Percentiles rank a stretch among this genome's conserved stretches.
Evolutionary conservation across 2,888 invertebrate species (phyloP).

Genomic region (Rhogogaster chlorosoma): DNA sequence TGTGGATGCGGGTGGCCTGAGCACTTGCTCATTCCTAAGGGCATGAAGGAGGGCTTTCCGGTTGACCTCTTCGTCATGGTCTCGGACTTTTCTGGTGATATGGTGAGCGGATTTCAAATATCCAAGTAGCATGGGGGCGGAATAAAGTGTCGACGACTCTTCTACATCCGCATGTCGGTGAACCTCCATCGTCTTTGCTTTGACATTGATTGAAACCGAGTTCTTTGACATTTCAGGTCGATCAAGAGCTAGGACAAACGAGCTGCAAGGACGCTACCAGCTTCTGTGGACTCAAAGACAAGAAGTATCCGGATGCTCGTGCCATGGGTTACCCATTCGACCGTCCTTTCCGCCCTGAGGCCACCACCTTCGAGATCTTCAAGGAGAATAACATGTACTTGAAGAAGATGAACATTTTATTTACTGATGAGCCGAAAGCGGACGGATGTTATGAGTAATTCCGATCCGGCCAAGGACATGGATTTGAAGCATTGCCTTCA

Average conservation of each 20-base stretch:
- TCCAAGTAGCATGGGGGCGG: not conserved
- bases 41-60: slow-evolving; percentile 67
- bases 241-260: slow-evolving; percentile 52
- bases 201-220: not conserved
- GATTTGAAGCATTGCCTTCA: no score
- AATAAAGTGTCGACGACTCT: not conserved
- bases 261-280: slow-evolving; percentile 83
- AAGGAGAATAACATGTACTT: not conserved
- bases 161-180: not conserved
- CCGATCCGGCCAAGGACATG: no score
- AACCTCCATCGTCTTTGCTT: no score
- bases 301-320: slow-evolving; percentile 84
- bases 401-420: not conserved
- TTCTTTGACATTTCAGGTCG: slow-evolving; percentile 59
- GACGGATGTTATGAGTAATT: no score
- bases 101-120: slow-evolving; percentile 56
- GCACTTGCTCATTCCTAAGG: slow-evolving; percentile 74
- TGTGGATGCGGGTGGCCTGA: slow-evolving; percentile 76
- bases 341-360: slow-evolving; percentile 64
- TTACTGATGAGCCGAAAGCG: not conserved
- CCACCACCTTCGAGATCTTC: not conserved
- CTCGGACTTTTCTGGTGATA: slow-evolving; percentile 68
- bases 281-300: slow-evolving; percentile 86
- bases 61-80: slow-evolving; percentile 72
- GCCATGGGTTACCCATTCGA: slow-evolving; percentile 85